A percentile compares a stretch with the other conserved stretches of the same genome.
Conservation (phyloP, 2,113 vertebrate genomes). For the Tetrao urogallus region DNA sequence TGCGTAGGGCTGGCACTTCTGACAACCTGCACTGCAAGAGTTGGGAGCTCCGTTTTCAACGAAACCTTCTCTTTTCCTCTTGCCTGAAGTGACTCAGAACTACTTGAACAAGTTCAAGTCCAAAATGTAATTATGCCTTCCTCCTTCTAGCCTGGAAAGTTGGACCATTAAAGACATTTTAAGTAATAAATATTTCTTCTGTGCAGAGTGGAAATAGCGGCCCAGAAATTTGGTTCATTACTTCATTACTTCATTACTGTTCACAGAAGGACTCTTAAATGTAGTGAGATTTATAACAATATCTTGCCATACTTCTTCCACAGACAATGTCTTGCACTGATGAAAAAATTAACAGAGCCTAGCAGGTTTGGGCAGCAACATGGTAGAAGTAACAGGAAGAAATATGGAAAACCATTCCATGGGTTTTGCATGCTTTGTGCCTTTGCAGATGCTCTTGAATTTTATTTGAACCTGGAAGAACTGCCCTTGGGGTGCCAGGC, state of each 20-base stretch:
- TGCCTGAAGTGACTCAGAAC: background rate
- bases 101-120: background rate
- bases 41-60: background rate
- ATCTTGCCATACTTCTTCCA: background rate
- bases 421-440: background rate
- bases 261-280: background rate
- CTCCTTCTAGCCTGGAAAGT: background rate
- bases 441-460: background rate
- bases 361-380: background rate
- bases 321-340: background rate
- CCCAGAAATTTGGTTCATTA: background rate
- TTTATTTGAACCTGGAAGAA: background rate
- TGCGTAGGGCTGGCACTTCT: background rate
- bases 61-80: background rate
- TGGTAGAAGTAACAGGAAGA: background rate
- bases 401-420: background rate
- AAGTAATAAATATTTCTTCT: background rate
- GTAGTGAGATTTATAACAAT: background rate
- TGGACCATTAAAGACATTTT: background rate
- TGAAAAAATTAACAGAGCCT: background rate
- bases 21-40: rapidly evolving
- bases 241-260: background rate
- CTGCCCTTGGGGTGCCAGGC: background rate
- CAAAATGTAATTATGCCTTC: background rate
- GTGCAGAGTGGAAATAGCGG: background rate